Evolutionary conservation across 1,140 invertebrate genomes (phyloP).

Genomic region (Pseudobourletiella spinata): DNA sequence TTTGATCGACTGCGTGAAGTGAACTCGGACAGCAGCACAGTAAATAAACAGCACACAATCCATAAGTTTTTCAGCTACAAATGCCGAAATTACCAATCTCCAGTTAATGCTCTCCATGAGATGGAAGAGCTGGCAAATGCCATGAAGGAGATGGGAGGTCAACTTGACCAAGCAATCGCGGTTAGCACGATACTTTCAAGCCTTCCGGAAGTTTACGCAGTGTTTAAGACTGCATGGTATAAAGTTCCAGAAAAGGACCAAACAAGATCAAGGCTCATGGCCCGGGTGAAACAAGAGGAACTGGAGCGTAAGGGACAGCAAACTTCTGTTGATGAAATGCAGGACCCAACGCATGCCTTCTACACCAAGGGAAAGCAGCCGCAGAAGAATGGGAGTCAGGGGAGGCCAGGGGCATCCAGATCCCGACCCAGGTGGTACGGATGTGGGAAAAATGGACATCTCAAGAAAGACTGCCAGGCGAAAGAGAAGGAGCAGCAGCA

Average conservation of each 20-base stretch:
- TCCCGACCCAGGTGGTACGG: not conserved
- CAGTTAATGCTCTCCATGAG: not conserved
- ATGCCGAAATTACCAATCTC: not conserved
- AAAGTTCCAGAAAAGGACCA: not conserved
- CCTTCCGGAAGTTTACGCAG: constrained; percentile 35
- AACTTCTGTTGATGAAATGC: not conserved
- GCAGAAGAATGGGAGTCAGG: not conserved
- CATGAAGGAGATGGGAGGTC: not conserved
- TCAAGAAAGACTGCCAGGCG: not conserved
- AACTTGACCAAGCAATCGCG: no score
- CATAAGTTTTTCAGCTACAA: not conserved
- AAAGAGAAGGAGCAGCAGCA: not conserved
- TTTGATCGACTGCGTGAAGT: not conserved
- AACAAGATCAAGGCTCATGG: not conserved
- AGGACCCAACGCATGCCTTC: not conserved
- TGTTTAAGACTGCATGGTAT: not conserved
- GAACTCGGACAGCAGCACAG: not conserved
- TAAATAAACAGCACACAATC: not conserved
- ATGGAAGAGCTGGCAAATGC: not conserved
- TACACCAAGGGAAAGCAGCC: not conserved
- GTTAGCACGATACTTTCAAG: not conserved
- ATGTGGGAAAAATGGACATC: constrained; percentile 1
- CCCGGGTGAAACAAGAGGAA: not conserved
- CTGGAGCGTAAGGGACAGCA: not conserved
- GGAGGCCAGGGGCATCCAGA: not conserved